Base-by-base conservation (phyloP, 2,888 invertebrate genomes). In the Heliconius erato region DNA sequence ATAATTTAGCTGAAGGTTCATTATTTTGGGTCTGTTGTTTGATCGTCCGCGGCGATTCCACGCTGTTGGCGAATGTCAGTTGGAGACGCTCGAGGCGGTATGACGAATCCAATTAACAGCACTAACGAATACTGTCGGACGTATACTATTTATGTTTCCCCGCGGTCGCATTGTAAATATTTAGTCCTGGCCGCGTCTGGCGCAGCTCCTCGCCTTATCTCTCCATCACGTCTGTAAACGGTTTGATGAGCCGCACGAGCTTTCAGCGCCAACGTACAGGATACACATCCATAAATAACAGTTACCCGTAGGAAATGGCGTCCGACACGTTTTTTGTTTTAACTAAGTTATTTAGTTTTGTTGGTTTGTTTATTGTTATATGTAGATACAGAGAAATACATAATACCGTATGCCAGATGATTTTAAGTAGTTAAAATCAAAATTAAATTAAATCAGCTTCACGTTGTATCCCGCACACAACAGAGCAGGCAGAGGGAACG, bases 91-190 rank as follows among this genome's bases (percentile, higher is more conserved):
- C 85, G 89, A 83, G 91, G 93, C 91, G 84, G 88, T 90, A 94
- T 94, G 93, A 94, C 92, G 92, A 92, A 93, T 92, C 93, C 93
- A 95, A 95, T 95, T 93, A 94, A 92, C 92, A 92, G 87, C 90
- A 92, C 92, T 92, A 94, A 94, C 92, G 92, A 93, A 92, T 91
- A 89, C 92, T 91, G 94, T 93, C 93, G 89, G 91, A 89, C 91
- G 90, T 88, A 86, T 89, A 91, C 93, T 95, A 94, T 95, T 95
- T 95, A 95, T 93, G 93, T 95, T 94, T 94, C 93, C 94, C 90
- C 89, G 90, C 91, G 93, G 92, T 92, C 90, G 88, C 92, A 93
- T 90, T 93, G 95, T 95, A 95, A 95, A 95, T 94, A 95, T 95
- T 95, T 94, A 93, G 93, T 90, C 89, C 90, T 88, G 90, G 90